phyloP scores from a whole-genome alignment of 92 coral and sea anemone species.

The Nematostella vectensis region DNA sequence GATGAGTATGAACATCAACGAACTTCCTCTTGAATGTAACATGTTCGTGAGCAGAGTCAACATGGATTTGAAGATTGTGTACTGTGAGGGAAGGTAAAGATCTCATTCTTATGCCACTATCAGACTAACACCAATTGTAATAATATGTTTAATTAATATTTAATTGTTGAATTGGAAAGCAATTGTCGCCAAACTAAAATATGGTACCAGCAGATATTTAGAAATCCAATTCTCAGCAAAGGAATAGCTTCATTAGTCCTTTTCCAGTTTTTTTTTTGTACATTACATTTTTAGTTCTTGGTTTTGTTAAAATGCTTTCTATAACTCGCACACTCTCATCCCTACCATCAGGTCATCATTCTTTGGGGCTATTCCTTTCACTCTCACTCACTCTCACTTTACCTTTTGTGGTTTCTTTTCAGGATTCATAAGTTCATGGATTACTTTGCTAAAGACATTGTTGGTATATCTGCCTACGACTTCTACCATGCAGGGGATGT shows the following conservation, averaged over 20 bases:
- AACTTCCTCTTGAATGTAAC: constrained; percentile 79
- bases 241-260: neutral
- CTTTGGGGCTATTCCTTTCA: too few relatives aligned
- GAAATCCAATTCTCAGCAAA: neutral
- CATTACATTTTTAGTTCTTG: too few relatives aligned
- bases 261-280: neutral
- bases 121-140: neutral
- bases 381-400: too few relatives aligned
- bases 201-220: too few relatives aligned
- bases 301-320: too few relatives aligned
- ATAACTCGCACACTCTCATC: too few relatives aligned
- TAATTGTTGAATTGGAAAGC: neutral
- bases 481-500: constrained; percentile 91
- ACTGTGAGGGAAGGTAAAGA: constrained; percentile 99
- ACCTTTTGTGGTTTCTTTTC: neutral
- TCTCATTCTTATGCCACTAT: neutral
- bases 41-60: constrained; percentile 92
- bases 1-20: constrained; percentile 74
- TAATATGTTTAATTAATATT: neutral
- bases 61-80: constrained; percentile 86
- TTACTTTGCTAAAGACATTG: constrained; percentile 86
- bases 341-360: constrained; percentile 1
- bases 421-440: constrained; percentile 97
- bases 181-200: too few relatives aligned
- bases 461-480: constrained; percentile 89